A percentile compares a stretch with the other conserved stretches of the same genome.
These are phyloP conservation scores for Micromys minutus DNA, from an alignment of 2,113 vertebrate species.

Conservation along the genomic window DNA sequence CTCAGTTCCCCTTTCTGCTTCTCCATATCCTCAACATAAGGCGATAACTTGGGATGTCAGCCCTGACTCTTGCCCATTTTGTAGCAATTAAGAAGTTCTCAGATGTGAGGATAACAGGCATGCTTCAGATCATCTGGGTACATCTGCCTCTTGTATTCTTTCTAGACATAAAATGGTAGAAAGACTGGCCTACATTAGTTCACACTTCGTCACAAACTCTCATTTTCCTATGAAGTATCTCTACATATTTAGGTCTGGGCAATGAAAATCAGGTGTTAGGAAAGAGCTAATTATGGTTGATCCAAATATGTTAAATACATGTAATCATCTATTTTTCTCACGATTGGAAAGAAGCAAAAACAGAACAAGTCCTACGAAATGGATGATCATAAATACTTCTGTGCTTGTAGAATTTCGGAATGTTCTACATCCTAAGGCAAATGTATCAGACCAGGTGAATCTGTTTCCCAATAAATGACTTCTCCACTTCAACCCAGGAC, in stretches of 20 bases:
- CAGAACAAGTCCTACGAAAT: background rate
- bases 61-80: background rate
- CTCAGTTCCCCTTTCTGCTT: background rate
- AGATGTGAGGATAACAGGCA: background rate
- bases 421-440: constrained; percentile 9
- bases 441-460: background rate
- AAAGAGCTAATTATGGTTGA: background rate
- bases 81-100: background rate
- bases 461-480: constrained; percentile 20
- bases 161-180: background rate
- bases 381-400: constrained; percentile 14
- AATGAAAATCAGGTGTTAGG: background rate
- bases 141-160: background rate
- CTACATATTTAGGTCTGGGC: constrained; percentile 5
- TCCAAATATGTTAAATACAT: background rate
- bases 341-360: background rate
- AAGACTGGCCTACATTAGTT: background rate
- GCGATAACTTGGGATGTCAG: background rate
- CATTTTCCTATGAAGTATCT: background rate
- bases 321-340: background rate
- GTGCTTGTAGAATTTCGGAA: constrained; percentile 14
- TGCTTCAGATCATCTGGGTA: background rate
- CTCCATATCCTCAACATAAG: constrained; percentile 7
- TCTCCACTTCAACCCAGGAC: background rate
- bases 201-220: background rate